Base-by-base conservation (phyloP, 2,113 vertebrate genomes). In the Rana temporaria region DNA sequence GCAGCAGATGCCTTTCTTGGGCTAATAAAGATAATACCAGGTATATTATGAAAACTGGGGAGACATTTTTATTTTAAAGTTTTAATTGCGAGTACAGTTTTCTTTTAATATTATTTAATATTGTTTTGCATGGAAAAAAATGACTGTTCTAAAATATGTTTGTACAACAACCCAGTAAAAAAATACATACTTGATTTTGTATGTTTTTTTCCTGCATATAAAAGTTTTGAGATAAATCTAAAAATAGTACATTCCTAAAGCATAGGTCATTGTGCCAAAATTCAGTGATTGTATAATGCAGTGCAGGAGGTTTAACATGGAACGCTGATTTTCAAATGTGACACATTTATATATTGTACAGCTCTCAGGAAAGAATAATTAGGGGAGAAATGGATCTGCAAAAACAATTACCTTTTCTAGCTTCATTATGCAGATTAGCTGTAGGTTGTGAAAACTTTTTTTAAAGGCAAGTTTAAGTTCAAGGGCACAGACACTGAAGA, bases 331-430 rank as follows among this genome's bases (percentile, higher is more conserved):
- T 74, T 60, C 55, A 74, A 59, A 74, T 74, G 55, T 74, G 71
- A 74, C 30, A 74, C 55, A 74, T 74, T 74, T 60, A 59, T 74
- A 34, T 60, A 74, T 74, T 74, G 55, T 60, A 74, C 71, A 74
- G 71, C 71, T 74, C 71, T 74, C 70, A 32, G 71, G 56, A 74
- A 74, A 59, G 56, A 74, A 74, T 74, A 74, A 74, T 74, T 74
- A 74, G 71, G 30, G 56, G 56, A 74, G 71, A 74, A 74, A 60
- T 74, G 71, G 71, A 74, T 74, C 71, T 74, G 71, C 71, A 74
- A 74, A 74, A 74, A 74, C 71, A 74, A 74, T 74, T 74, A 74
- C 71, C 71, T 74, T 74, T 60, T 19, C 55, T 73, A 22, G 70
- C 70, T 34, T 57, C 53, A 73, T 74, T 74, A 74, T 74, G 71